Evolutionary conservation across 1,140 invertebrate genomes (phyloP), one percentile per base, ranked within the genome.

Genomic region (Laupala kohalensis): DNA sequence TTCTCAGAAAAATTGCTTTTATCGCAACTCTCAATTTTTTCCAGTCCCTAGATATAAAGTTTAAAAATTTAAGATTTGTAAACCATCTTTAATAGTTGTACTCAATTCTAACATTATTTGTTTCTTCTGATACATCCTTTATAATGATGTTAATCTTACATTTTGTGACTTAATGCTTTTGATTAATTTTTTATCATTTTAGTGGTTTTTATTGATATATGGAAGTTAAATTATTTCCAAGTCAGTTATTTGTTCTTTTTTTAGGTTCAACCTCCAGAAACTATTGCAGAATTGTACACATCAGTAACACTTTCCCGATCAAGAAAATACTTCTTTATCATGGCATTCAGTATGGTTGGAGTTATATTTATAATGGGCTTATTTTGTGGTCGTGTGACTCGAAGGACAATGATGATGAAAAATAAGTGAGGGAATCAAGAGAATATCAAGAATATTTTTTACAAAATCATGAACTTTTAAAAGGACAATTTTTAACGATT

Each of bases 351-450:
- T 26, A 81, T 89, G 65, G 82, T 93, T n/a, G 89, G 89, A 19
- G 79, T 89, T 70, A 89, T 94, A 72, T 95, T 96, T 76, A 85
- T 93, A 13, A 83, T 87, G 25, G 93, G 93, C 64, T 81, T 95
- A 70, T 91, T 92, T 74, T 93, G 91, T 79, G 93, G 93, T 1
- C 82, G 91, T 75, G 85, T 90, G 26, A 90, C 90, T 4, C 88
- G 90, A 77, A 84, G 89, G 78, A 86, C 88, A 75, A 84, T 85
- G 78, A 83, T 85, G 70, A 83, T 86, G 79, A 91, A 91, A 79
- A 89, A 88, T 25, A 72, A 73, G 27, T 74, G 37, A 4, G 37
- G 37, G 37, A 4, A 4, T 53, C n/a, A n/a, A n/a, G n/a, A n/a
- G n/a, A n/a, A n/a, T n/a, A n/a, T n/a, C n/a, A n/a, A n/a, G 37